A percentile compares a stretch with the other conserved stretches of the same genome.
These are phyloP conservation scores for Gymnobelideus leadbeateri DNA, from an alignment of 2,113 vertebrate species.

Conservation along the genomic window DNA sequence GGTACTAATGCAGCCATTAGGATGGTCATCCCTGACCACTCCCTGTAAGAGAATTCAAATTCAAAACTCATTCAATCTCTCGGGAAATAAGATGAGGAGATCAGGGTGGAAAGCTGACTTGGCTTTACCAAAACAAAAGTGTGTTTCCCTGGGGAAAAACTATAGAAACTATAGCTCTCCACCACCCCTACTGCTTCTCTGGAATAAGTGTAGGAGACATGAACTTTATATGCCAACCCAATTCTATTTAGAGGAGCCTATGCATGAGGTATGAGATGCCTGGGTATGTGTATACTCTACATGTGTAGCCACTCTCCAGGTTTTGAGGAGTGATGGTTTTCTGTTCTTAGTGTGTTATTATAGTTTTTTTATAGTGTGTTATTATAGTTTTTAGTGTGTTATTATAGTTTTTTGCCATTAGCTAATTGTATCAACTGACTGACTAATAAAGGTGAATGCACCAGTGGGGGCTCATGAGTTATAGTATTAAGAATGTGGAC, in stretches of 20 bases:
- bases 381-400: too few species aligned
- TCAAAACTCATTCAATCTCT: not conserved
- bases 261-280: not conserved
- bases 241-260: not conserved
- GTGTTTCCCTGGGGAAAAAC: not conserved
- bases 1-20: not conserved
- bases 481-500: not conserved
- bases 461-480: not conserved
- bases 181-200: not conserved
- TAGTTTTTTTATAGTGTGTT: not conserved
- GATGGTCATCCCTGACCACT: not conserved
- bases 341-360: not conserved
- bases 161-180: not conserved
- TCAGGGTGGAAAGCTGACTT: not conserved
- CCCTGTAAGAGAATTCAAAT: slow-evolving; percentile 1
- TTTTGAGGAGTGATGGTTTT: not conserved
- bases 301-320: not conserved
- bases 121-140: not conserved
- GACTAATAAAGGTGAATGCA: not conserved
- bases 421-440: not conserved
- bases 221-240: not conserved
- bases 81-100: not conserved
- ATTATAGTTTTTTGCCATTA: not conserved
- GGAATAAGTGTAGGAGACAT: not conserved
- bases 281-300: not conserved